Conservation (phyloP, 2,113 vertebrate genomes). For the Cephalophus harveyi region DNA sequence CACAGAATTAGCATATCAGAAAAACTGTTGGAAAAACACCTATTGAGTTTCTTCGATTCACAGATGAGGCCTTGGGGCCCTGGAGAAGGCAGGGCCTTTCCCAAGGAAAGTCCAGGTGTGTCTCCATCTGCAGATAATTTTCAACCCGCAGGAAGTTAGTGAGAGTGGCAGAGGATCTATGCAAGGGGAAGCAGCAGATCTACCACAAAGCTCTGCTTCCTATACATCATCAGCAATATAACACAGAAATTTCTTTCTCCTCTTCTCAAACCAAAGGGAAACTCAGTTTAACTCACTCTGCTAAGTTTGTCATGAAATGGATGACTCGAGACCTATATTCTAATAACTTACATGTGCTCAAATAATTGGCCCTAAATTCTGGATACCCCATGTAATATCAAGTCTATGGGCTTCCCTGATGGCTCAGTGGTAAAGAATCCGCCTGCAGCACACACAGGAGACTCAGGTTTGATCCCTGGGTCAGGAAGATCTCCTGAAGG, state of each 20-base stretch:
- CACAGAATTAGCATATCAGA: background rate
- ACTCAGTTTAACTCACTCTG: background rate
- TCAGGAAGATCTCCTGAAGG: background rate
- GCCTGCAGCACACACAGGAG: background rate
- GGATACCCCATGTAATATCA: background rate
- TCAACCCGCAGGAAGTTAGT: rapidly evolving
- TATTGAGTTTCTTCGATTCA: background rate
- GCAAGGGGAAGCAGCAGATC: background rate
- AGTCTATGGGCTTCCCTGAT: background rate
- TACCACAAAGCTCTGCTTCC: background rate
- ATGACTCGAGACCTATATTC: background rate
- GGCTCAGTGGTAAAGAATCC: background rate
- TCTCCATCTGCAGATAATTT: background rate
- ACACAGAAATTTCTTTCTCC: background rate
- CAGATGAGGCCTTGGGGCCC: background rate
- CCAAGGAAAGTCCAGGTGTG: background rate
- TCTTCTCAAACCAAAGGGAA: background rate
- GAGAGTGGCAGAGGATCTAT: background rate
- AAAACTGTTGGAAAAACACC: background rate
- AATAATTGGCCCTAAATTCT: background rate
- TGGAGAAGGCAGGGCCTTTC: background rate
- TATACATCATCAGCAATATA: background rate
- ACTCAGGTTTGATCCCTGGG: background rate
- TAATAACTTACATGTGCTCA: background rate
- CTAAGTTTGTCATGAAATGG: background rate